A percentile compares a stretch with the other conserved stretches of the same genome.
Conservation (phyloP, 2,797 vertebrate species). For the Coendou prehensilis region DNA sequence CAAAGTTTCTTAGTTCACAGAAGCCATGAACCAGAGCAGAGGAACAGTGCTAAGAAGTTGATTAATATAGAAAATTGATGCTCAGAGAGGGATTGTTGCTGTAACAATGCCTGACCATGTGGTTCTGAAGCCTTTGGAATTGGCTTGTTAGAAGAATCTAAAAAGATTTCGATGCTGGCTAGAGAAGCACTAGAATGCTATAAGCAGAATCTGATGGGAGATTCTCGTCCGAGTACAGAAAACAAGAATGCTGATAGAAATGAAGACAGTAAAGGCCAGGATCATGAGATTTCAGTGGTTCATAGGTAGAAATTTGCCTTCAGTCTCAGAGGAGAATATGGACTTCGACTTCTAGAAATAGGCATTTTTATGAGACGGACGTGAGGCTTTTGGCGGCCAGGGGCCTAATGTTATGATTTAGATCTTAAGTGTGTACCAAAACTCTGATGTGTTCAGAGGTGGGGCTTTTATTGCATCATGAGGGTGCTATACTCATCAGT, state of each 20-base stretch:
- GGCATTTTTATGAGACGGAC: not conserved
- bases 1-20: not conserved
- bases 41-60: not conserved
- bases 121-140: not conserved
- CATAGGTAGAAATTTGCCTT: not conserved
- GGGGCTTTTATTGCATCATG: not conserved
- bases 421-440: not conserved
- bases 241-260: not conserved
- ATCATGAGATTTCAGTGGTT: not conserved
- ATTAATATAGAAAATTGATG: not conserved
- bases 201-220: not conserved
- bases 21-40: not conserved
- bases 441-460: not conserved
- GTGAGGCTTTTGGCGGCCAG: not conserved
- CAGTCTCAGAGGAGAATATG: not conserved
- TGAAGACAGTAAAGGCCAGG: too few species aligned
- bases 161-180: not conserved
- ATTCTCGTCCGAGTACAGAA: not conserved
- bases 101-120: not conserved
- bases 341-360: not conserved
- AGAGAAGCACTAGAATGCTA: not conserved
- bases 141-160: not conserved
- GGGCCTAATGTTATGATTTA: not conserved
- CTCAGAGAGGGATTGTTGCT: not conserved
- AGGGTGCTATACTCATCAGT: not conserved